A percentile compares a stretch with the other conserved stretches of the same genome.
Evolutionary conservation across 2,113 vertebrate species (phyloP).

Genomic region (Thalassarche chlororhynchos): DNA sequence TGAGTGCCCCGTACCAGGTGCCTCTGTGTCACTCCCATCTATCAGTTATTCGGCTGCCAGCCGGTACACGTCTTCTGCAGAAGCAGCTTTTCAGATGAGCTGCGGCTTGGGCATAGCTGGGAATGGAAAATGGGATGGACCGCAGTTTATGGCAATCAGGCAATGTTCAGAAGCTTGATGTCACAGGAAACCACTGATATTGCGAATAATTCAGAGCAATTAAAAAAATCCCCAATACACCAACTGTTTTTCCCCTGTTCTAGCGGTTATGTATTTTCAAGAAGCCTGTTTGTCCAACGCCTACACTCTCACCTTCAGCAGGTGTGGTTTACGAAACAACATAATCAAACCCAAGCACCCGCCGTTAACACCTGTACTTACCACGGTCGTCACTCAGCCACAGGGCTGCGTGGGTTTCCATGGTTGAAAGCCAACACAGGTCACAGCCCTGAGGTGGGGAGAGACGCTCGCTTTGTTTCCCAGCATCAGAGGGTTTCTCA

Average conservation of each 20-base stretch:
- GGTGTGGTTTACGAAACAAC: background rate
- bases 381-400: background rate
- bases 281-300: background rate
- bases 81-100: background rate
- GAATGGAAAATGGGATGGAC: slow-evolving; percentile 45
- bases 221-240: background rate
- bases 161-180: slow-evolving; percentile 45
- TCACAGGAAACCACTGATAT: slow-evolving; percentile 60
- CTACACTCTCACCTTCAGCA: background rate
- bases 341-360: background rate
- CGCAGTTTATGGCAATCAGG: slow-evolving; percentile 1
- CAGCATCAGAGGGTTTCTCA: slow-evolving; percentile 33
- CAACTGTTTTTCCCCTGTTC: background rate
- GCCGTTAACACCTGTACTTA: background rate
- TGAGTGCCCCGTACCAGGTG: background rate
- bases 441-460: background rate
- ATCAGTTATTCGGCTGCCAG: background rate
- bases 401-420: background rate
- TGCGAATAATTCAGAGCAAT: slow-evolving; percentile 6
- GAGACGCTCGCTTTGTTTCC: background rate
- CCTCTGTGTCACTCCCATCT: background rate
- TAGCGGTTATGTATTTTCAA: background rate
- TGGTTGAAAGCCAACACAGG: accelerated
- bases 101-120: background rate
- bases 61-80: background rate